Evolutionary conservation across 2,888 invertebrate species (phyloP), one percentile per base, ranked within the genome.

Genomic region (Apodemia duryi): DNA sequence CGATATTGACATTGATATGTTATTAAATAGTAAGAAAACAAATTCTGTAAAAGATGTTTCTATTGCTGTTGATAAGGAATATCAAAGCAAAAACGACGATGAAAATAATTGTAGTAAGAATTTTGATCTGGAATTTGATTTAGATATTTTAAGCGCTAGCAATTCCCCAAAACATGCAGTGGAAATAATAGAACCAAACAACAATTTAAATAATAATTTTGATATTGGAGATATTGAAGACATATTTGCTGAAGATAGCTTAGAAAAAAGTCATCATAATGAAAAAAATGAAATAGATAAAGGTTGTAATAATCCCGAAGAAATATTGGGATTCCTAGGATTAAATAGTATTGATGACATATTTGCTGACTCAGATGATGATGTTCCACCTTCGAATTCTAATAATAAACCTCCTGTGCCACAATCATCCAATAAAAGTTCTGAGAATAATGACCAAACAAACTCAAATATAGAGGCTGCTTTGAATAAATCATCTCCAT

Each of bases 301-400:
- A n/a, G 75, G 75, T 64, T 70, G 72, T 54, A 74, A 72, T 49
- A 71, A 74, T 66, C 73, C 77, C 2, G 77, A 79, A 67, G 75
- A 83, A 70, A 76, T 80, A 1, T 74, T 91, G 67, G 81, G 79
- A 64, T 84, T 86, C 75, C 86, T 93, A 49, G 91, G 92, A 64
- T 77, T 92, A 57, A 83, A 88, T 63, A 88, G 86, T 69, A 86
- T 93, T 67, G 85, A 92, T 52, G 92, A 93, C 67, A 88, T 91
- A 61, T 90, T 93, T 76, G 90, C 81, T 38, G 84, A 86, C 73
- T 82, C 80, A 43, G 80, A 85, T 66, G 83, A 86, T 51, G 68
- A 73, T 46, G 69, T 71, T 6, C 72, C 76, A 35, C 68, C 51
- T 66, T 68, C 65, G 61, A 65, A 63, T 49, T 64, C 68, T 62